Evolutionary conservation across 2,888 invertebrate species (phyloP), one percentile per base, ranked within the genome.

Genomic region (Altica lythri): DNA sequence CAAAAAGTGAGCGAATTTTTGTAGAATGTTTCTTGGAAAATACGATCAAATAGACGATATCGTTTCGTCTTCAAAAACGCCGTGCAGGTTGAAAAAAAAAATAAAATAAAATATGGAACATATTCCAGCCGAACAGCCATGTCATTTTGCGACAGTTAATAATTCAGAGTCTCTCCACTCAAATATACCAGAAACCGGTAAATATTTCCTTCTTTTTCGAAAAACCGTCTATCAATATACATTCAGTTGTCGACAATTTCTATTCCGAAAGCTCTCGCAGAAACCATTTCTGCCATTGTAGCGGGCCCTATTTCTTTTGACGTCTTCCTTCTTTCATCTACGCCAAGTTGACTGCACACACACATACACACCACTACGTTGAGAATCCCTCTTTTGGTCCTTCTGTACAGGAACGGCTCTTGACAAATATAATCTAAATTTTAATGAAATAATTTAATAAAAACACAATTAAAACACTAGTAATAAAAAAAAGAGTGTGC

Each of bases 221-320:
- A 53, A 53, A 29, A 42, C 34, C 40, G 40, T 52, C 48, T 53
- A 53, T 48, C 53, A 43, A 53, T 53, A 53, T 30, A 46, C 53
- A 53, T 53, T 47, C 43, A 48, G 53, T 53, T 37, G 47, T 48
- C 53, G 53, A 48, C 53, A 35, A 59, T 56, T 59, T 54, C 54
- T 56, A 59, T 59, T 59, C 54, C 14, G 42, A 53, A 32, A 54
- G 53, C 53, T 48, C 29, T 44, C 40, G 16, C 52, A 38, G 54
- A 45, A 51, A 57, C 55, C 48, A 58, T 60, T 61, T 52, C 55
- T 34, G 59, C 62, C 56, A 59, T 60, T 60, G 60, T 58, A 61
- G 61, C 61, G 50, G 55, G 56, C 46, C 62, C 60, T 65, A 56
- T 68, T 67, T 62, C 67, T 55, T 55, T 51, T 55, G 51, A 46